These are phyloP conservation scores for Sinocyclocheilus anophthalmus DNA, from an alignment of 2,113 vertebrate species.

Conservation along the genomic window DNA sequence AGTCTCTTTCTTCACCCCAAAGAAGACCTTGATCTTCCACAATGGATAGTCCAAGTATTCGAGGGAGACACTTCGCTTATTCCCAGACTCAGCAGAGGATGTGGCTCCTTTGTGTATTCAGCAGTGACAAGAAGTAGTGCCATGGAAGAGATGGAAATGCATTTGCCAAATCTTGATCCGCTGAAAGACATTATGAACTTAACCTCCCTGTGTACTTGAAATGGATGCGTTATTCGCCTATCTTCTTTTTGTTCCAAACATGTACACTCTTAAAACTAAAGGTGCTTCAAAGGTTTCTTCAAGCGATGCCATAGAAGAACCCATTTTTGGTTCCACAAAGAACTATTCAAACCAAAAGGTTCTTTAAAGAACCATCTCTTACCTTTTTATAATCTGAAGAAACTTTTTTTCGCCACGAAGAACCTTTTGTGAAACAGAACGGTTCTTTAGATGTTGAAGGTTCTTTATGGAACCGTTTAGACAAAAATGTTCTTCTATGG, in stretches of 20 bases:
- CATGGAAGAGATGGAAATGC: not conserved
- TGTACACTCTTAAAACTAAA: not conserved
- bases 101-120: slow-evolving; percentile 67
- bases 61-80: slow-evolving; percentile 72
- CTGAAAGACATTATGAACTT: not conserved
- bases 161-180: not conserved
- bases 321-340: too few species aligned
- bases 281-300: too few species aligned
- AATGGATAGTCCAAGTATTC: slow-evolving; percentile 72
- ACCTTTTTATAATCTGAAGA: too few species aligned
- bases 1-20: slow-evolving; percentile 71
- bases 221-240: not conserved
- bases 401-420: too few species aligned
- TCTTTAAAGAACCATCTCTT: too few species aligned
- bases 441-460: too few species aligned
- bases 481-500: too few species aligned
- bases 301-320: too few species aligned
- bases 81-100: slow-evolving; percentile 68
- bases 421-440: too few species aligned
- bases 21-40: slow-evolving; percentile 68
- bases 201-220: not conserved
- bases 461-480: too few species aligned
- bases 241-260: not conserved
- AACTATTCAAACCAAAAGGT: too few species aligned
- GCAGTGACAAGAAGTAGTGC: not conserved